Base-by-base conservation (phyloP, 2,113 vertebrate species). In the Pimephales promelas region DNA sequence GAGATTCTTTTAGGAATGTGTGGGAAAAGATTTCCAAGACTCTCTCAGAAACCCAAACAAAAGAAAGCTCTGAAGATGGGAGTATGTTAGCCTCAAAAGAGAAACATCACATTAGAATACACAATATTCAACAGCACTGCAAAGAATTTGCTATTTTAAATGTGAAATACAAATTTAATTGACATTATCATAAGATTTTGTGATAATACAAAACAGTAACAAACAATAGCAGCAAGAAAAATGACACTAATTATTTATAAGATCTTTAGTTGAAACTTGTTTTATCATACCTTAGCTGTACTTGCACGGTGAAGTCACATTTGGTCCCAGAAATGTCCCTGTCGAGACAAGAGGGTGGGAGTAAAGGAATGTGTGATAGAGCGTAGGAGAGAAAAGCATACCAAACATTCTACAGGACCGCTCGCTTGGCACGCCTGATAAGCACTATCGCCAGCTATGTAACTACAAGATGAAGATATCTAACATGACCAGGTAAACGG, bases 261-360 rank as follows among this genome's bases (percentile, higher is more conserved):
- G 3, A 40, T 62, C 4, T 70, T 54, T 68, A 31, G 59, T 61
- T 28, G 5, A 34, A 62, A 54, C 18, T 40, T 40, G 24, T 22
- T 2, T 64, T 34, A 3, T 84, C 56, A 84, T 93, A 99, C 98
- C 98, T 96, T 95, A 99, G 94, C 93, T 99, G 98, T 90, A 99
- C 97, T 95, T 99, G 98, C 89, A 99, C 98, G 85, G 97, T 96
- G 92, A 99, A 99, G 94, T 99, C 98, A 93, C 98, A 99, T 94
- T 99, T 99, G 96, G 96, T 99, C 95, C 97, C 98, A 91, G 98
- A 98, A 94, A 99, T 97, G 94, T 99, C 98, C 98, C 98, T 99
- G 22, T 78, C 88, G 83, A 90, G 71, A 86, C 16, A 83, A 14
- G 31, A 61, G 10, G 36, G 78, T 26, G 26, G 49, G 64, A 61